Evolutionary conservation across 2,888 invertebrate genomes (phyloP), one percentile per base, ranked within the genome.

Genomic region (Drosophila longiperda): DNA sequence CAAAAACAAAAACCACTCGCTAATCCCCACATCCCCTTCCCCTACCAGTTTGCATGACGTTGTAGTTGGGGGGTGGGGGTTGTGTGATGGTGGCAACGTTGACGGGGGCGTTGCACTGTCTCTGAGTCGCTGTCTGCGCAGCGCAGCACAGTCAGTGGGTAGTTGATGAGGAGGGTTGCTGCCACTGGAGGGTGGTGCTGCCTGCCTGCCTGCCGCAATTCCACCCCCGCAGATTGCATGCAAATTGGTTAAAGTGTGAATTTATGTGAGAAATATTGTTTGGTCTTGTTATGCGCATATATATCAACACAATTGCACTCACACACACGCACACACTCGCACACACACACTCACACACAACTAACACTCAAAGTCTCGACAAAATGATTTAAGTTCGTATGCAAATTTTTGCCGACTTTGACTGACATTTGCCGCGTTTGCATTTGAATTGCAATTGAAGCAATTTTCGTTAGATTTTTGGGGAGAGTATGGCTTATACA

Each of bases 241-340:
- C 90, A 91, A 91, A 91, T 92, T 84, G 86, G 83, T 83, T 84
- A 83, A 90, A 93, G 93, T 93, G 92, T 93, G 92, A 92, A 93
- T 92, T 92, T 93, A 92, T 93, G 92, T 92, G 92, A 91, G 92
- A 92, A 92, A 92, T 92, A 89, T 87, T 89, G 85, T 92, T 91
- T 92, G 87, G 78, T 92, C 89, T 91, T 91, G 90, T 90, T 91
- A 78, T 86, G 83, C 82, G 80, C 89, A 80, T 72, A 75, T 73
- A 67, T 62, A 66, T 68, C 45, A 52, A 63, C 66, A 26, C 63
- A 49, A 57, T 38, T 34, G n/a, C 61, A 49, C 57, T 38, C 52
- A 23, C 23, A 8, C 15, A 45, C 45, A 66, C 45, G 9, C 23
- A 34, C 26, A 38, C 29, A 2, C 38, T 0, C 15, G 55, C 33